Evolutionary conservation across 2,113 vertebrate species (phyloP), one percentile per base, ranked within the genome.

Genomic region (Ciconia stormi): DNA sequence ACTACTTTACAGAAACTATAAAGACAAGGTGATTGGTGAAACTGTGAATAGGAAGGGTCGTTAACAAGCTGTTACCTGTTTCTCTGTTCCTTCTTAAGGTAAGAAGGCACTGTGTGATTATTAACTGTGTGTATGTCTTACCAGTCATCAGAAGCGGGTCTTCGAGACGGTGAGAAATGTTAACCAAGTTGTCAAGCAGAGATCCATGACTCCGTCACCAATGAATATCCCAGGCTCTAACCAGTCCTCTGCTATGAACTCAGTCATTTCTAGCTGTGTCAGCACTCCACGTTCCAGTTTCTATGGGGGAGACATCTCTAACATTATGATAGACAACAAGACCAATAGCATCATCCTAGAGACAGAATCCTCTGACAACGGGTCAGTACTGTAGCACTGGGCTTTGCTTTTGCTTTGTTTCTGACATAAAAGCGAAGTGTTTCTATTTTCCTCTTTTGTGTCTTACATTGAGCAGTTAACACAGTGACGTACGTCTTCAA

Each of bases 161-260:
- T 99, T 99, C 10, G 99, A 99, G 97, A 99, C 99, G 0, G 99
- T 99, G 96, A 98, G 99, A 79, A 99, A 98, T 83, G 97, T 99
- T 90, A 99, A 99, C 96, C 98, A 99, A 91, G 99, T 99, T 13
- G 99, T 99, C 63, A 99, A 99, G 96, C 99, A 99, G 97, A 98
- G 99, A 65, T 99, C 99, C 82, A 96, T 98, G 81, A 98, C 98
- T 30, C 99, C 99, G 0, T 99, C 99, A 11, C 99, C 99, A 67
- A 98, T 99, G 98, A 99, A 99, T 97, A 99, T 99, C 98, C 99
- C 99, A 2, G 99, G 99, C 69, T 99, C 99, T 93, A 99, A 99
- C 97, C 99, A 99, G 97, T 99, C 99, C n/a, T 99, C 99, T 5
- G 98, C 98, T 69, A 93, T 99, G 96, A 99, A 99, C 97, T 99